Percentiles rank a stretch among this genome's conserved stretches.
Evolutionary conservation across 2,888 invertebrate genomes (phyloP).

Genomic region (Alloscopus bannaensis): DNA sequence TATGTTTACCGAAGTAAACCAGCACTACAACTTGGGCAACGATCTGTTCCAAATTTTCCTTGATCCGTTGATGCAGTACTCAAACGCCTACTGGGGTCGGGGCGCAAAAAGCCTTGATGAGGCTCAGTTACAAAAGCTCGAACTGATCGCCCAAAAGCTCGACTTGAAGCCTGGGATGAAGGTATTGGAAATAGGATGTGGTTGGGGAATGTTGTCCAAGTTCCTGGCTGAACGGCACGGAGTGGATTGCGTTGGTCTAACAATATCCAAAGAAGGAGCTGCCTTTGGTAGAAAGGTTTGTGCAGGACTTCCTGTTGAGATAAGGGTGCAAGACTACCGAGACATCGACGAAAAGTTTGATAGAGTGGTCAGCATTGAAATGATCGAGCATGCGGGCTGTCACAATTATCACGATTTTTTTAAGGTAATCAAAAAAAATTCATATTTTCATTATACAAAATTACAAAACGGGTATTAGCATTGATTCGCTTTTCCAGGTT

Average conservation of each 20-base stretch:
- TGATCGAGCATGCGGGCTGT: conserved; percentile 66
- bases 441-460: too few species aligned
- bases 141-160: conserved; percentile 66
- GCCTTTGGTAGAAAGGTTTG: conserved; percentile 57
- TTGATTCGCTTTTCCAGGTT: too few species aligned
- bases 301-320: conserved; percentile 56
- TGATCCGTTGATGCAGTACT: conserved; percentile 69
- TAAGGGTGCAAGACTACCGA: conserved; percentile 65
- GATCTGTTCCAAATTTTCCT: conserved; percentile 67
- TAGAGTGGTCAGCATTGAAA: conserved; percentile 68
- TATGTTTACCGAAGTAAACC: too few species aligned
- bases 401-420: conserved; percentile 68
- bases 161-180: conserved; percentile 70
- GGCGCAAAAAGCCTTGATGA: conserved; percentile 65
- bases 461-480: too few species aligned
- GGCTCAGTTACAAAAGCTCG: conserved; percentile 70
- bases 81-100: conserved; percentile 70
- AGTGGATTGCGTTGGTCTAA: conserved; percentile 68
- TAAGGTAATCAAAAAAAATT: too few species aligned
- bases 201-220: conserved; percentile 69
- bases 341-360: conserved; percentile 70
- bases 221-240: conserved; percentile 67
- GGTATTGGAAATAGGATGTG: conserved; percentile 67
- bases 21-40: too few species aligned
- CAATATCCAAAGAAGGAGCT: conserved; percentile 67